phyloP scores from a whole-genome alignment of 2,113 vertebrate species.

The Myotis yumanensis region DNA sequence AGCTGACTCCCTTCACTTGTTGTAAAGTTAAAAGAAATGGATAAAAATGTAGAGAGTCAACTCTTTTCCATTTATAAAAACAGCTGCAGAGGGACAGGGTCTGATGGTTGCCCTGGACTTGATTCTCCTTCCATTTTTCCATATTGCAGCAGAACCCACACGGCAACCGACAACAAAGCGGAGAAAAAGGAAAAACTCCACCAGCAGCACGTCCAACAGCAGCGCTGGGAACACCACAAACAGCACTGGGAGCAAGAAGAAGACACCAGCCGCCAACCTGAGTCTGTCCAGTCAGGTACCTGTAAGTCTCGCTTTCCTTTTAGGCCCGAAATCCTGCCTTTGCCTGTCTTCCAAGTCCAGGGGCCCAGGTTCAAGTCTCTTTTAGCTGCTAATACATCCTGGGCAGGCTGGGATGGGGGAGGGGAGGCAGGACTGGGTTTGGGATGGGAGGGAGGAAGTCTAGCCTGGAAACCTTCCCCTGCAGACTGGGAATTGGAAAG shows the following conservation, averaged over 20 bases:
- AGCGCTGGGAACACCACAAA: conserved; percentile 90
- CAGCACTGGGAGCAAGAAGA: conserved; percentile 92
- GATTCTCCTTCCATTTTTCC: conserved; percentile 78
- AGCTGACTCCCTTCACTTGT: not conserved
- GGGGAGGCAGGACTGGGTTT: not conserved
- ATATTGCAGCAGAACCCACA: conserved; percentile 93
- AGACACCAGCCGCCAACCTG: conserved; percentile 94
- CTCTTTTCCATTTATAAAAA: not conserved
- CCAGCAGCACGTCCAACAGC: conserved; percentile 96
- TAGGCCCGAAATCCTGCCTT: conserved; percentile 71
- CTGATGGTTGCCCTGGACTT: not conserved
- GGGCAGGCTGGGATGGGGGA: not conserved
- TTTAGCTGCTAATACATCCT: not conserved
- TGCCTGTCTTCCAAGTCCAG: not conserved
- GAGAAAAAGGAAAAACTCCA: conserved; percentile 99
- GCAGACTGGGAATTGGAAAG: not conserved
- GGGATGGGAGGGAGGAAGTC: not conserved
- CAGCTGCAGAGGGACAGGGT: rapidly evolving
- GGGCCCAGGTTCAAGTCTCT: not conserved
- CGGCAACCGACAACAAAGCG: conserved; percentile 97
- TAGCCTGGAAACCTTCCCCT: conserved; percentile 1
- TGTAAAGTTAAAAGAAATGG: not conserved
- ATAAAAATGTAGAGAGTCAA: not conserved
- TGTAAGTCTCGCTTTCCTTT: conserved; percentile 97
- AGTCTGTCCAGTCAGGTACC: conserved; percentile 99